Evolutionary conservation across 2,797 vertebrate genomes (phyloP).

Genomic region (Phalanger gymnotis): DNA sequence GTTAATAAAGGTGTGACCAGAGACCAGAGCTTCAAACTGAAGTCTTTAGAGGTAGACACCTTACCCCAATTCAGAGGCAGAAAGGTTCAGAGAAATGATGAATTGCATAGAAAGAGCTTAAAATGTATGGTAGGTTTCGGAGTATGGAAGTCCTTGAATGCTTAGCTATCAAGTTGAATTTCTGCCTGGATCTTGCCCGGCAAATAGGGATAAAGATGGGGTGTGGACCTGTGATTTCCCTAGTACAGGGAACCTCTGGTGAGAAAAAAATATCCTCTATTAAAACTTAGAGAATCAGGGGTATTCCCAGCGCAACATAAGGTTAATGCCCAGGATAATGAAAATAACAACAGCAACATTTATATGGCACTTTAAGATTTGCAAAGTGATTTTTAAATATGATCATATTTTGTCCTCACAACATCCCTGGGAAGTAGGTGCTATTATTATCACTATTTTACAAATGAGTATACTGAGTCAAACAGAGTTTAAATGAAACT

Average conservation of each 20-base stretch:
- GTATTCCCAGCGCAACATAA: background rate
- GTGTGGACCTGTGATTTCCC: background rate
- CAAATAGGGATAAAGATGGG: background rate
- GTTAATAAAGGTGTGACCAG: background rate
- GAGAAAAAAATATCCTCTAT: background rate
- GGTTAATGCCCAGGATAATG: background rate
- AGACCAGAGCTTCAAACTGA: background rate
- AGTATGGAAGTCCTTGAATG: background rate
- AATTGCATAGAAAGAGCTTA: background rate
- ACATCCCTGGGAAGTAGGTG: background rate
- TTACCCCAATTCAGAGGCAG: background rate
- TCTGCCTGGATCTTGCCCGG: background rate
- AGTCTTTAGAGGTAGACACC: background rate
- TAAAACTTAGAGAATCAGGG: background rate
- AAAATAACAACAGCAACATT: background rate
- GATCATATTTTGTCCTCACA: background rate
- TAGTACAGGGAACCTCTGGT: background rate
- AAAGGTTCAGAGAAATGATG: background rate
- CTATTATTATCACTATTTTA: background rate
- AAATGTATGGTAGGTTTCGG: background rate
- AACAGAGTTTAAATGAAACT: background rate
- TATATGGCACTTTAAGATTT: background rate
- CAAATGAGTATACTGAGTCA: background rate
- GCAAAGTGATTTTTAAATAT: background rate
- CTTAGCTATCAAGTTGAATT: background rate